phyloP scores from a whole-genome alignment of 2,888 invertebrate genomes.

The Ischnus inquisitorius region DNA sequence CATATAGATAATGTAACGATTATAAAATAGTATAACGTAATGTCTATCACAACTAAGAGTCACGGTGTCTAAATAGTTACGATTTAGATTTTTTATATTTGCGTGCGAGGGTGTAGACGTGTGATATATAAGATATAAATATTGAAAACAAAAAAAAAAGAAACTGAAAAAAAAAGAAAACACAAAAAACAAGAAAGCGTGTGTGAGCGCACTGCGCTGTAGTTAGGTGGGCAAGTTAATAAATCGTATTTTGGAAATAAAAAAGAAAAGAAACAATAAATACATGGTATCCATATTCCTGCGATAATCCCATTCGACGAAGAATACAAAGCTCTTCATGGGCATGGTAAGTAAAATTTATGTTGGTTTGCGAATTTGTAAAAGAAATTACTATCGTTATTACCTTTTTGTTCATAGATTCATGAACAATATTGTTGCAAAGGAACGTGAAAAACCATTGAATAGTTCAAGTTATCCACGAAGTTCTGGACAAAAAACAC shows the following conservation, averaged over 20 bases:
- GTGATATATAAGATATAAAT: slow-evolving; percentile 74
- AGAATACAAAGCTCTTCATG: not conserved
- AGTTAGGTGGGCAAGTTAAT: slow-evolving; percentile 83
- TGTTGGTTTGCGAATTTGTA: too few species aligned
- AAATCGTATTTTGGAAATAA: slow-evolving; percentile 85
- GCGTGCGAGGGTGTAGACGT: slow-evolving; percentile 77
- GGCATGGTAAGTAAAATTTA: slow-evolving; percentile 5
- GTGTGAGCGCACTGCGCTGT: slow-evolving; percentile 79
- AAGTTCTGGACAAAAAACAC: too few species aligned
- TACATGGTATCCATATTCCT: not conserved
- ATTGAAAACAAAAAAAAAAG: slow-evolving; percentile 47
- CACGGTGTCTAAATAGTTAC: slow-evolving; percentile 83
- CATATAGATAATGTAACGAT: slow-evolving; percentile 62
- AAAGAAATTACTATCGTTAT: too few species aligned
- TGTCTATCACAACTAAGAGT: slow-evolving; percentile 82
- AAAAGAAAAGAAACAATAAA: slow-evolving; percentile 23
- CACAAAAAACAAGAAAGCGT: slow-evolving; percentile 65
- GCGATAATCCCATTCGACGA: not conserved
- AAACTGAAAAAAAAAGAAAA: slow-evolving; percentile 49
- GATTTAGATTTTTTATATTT: slow-evolving; percentile 84
- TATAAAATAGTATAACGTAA: slow-evolving; percentile 73
- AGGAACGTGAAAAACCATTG: too few species aligned
- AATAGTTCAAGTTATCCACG: too few species aligned
- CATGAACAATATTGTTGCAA: too few species aligned
- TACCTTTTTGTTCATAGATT: too few species aligned